Conservation (phyloP, 2,113 vertebrate genomes). For the Dicrurus megarhynchus region DNA sequence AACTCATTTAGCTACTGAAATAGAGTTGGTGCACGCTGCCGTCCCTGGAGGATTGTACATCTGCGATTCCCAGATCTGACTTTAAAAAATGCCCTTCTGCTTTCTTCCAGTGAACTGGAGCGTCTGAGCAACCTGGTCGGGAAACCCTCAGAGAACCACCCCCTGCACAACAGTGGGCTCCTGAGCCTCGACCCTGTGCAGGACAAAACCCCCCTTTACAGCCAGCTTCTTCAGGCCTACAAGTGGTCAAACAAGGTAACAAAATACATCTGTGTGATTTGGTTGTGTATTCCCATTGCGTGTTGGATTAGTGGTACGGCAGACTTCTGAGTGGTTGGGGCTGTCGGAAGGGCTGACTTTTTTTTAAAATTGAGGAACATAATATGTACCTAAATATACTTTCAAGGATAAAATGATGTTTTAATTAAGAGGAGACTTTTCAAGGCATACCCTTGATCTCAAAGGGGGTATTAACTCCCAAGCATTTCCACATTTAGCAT, state of each 20-base stretch:
- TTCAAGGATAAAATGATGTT: not conserved
- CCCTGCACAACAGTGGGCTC: conserved; percentile 93
- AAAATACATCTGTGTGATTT: accelerated
- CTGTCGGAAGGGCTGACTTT: not conserved
- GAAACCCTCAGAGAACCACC: conserved; percentile 94
- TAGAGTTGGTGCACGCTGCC: not conserved
- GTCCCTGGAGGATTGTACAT: not conserved
- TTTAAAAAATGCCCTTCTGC: not conserved
- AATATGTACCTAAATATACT: not conserved
- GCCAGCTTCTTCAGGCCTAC: conserved; percentile 96
- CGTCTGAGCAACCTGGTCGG: conserved; percentile 93
- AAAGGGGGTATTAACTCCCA: not conserved
- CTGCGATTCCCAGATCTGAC: not conserved
- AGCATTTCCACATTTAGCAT: not conserved
- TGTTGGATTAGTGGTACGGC: not conserved
- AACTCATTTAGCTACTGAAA: not conserved
- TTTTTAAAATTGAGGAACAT: not conserved
- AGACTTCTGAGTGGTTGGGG: not conserved
- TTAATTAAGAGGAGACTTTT: not conserved
- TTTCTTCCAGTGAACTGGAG: conserved; percentile 85
- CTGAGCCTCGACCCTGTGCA: conserved; percentile 95
- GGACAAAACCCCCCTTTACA: conserved; percentile 96
- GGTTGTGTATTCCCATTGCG: not conserved
- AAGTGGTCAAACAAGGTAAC: conserved; percentile 99
- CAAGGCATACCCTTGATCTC: not conserved